Percentiles rank a stretch among this genome's conserved stretches.
phyloP scores from a whole-genome alignment of 2,888 invertebrate genomes.

The Melanostoma mellinum region DNA sequence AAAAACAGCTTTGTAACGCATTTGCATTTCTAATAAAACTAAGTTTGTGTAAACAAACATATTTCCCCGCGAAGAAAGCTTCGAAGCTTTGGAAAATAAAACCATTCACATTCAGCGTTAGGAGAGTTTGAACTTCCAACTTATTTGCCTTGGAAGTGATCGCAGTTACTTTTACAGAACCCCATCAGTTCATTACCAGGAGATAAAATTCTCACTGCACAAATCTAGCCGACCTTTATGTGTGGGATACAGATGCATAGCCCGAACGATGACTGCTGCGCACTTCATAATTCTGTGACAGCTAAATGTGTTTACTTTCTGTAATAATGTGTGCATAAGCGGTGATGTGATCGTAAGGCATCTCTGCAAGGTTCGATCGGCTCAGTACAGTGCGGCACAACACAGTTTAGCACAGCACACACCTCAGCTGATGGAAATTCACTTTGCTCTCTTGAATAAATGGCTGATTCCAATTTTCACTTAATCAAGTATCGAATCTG shows the following conservation, averaged over 20 bases:
- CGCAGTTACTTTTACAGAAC: too few relatives aligned
- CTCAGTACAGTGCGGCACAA: neutral
- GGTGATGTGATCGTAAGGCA: slow-evolving; percentile 24
- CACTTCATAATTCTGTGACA: neutral
- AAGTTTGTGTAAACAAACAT: too few relatives aligned
- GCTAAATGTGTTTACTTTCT: slow-evolving; percentile 19
- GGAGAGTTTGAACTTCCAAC: too few relatives aligned
- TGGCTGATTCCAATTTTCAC: slow-evolving; percentile 40
- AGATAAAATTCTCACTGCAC: too few relatives aligned
- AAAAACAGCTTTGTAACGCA: too few relatives aligned
- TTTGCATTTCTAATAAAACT: too few relatives aligned
- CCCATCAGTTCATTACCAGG: too few relatives aligned
- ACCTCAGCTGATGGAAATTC: slow-evolving; percentile 41
- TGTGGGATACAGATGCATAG: neutral
- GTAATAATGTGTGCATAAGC: slow-evolving; percentile 25
- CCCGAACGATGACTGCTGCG: slow-evolving; percentile 1
- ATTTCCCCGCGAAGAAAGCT: too few relatives aligned
- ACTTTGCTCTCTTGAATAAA: slow-evolving; percentile 47
- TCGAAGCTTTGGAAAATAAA: too few relatives aligned
- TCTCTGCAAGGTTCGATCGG: slow-evolving; percentile 7
- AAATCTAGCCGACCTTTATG: too few relatives aligned
- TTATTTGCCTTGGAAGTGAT: too few relatives aligned
- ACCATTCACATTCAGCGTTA: too few relatives aligned
- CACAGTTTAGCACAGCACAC: neutral
- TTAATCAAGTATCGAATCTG: slow-evolving; percentile 63